These are phyloP conservation scores for Halcyon senegalensis DNA, from an alignment of 2,113 vertebrate genomes.

Conservation along the genomic window DNA sequence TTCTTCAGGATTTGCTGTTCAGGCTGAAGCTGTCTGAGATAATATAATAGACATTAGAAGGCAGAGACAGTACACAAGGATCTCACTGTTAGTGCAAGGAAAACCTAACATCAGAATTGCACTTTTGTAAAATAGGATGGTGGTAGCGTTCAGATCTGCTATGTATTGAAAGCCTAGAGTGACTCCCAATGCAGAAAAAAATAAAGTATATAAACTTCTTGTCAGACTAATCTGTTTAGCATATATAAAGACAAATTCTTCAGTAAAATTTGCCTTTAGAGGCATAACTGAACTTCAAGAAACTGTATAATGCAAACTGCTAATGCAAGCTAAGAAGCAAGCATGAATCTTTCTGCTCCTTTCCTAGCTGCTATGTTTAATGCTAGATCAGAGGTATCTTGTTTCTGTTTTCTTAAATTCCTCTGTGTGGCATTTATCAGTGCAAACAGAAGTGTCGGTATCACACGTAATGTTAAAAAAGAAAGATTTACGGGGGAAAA, in stretches of 20 bases:
- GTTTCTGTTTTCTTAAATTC: not conserved
- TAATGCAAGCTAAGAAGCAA: not conserved
- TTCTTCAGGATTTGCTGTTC: not conserved
- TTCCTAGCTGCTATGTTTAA: not conserved
- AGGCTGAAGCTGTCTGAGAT: not conserved
- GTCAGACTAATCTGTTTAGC: not conserved
- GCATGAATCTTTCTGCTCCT: not conserved
- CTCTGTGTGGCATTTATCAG: not conserved
- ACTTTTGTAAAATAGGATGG: not conserved
- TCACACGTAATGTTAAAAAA: not conserved
- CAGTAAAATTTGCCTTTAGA: not conserved
- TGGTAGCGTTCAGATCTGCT: not conserved
- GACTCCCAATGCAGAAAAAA: not conserved
- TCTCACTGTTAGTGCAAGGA: not conserved
- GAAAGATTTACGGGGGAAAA: not conserved
- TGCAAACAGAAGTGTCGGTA: not conserved
- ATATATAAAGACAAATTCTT: not conserved
- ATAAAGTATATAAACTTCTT: not conserved
- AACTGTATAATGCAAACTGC: not conserved
- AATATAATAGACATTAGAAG: not conserved
- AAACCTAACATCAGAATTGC: not conserved
- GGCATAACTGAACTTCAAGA: not conserved
- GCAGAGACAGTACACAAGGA: not conserved
- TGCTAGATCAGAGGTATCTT: not conserved
- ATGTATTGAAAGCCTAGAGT: not conserved